Evolutionary conservation across 64 coral and sea anemone species (phyloP), one percentile per base, ranked within the genome.

Genomic region (Anthopleura sola): DNA sequence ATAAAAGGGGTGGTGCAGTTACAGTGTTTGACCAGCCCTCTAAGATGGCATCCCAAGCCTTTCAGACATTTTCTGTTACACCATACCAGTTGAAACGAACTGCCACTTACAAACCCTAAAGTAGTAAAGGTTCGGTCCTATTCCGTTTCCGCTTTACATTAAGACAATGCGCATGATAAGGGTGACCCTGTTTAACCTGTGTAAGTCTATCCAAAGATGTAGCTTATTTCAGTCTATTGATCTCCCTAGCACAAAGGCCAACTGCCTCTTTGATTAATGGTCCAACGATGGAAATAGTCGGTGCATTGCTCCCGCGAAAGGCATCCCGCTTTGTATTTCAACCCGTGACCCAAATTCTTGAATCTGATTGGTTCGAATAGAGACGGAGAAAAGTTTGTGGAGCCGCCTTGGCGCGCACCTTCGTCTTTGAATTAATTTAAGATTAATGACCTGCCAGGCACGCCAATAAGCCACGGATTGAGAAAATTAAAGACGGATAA

Each of bases 381-480:
- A 83, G 36, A 54, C 49, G 32, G 44, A 58, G 39, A 38, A 36
- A 15, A 51, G 36, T 83, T 50, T 83, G 29, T 54, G 82, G 44
- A 83, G 82, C 51, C 82, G 28, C 55, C 46, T 29, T 83, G 82
- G 82, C 82, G 82, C 82, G 46, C 46, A 83, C 55, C 49, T 83
- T 37, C 32, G 8, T 60, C 18, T 83, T 36, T 36, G 44, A 56
- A 49, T 50, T 37, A 83, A 53, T 36, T 54, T 50, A 60, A 56
- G 82, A 83, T 83, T 83, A 83, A 83, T 83, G 82, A 83, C 55
- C 82, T 83, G 82, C 82, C 82, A 83, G 23, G 76, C 26, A 71
- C 26, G 66, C 10, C 66, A 71, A 31, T 71, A 36, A 71, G 66
- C 66, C 66, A 71, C 66, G 66, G 29, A 71, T 34, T 71, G 6